Evolutionary conservation across 2,888 invertebrate species (phyloP), one percentile per base, ranked within the genome.

Genomic region (Apocheima hispidaria): DNA sequence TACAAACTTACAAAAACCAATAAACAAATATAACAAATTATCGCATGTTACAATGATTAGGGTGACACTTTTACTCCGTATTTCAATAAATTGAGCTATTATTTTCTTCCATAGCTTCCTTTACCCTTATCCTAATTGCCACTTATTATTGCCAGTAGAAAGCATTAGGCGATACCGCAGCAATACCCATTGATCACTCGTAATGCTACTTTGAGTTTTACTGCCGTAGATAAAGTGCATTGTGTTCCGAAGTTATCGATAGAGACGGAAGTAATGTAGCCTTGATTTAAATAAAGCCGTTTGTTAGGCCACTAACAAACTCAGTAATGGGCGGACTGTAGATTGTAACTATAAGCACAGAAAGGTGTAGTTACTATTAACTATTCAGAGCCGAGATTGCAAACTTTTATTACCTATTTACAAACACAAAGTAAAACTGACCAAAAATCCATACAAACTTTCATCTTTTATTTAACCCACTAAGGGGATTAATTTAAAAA

Each of bases 131-230:
- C 54, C 51, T 51, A 51, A 51, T 51, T 51, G 51, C 40, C 51
- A 20, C 16, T 51, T 51, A 49, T 54, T 60, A 44, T 43, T 20
- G 36, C 36, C 36, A 38, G 30, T 33, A 28, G 50, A 54, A 44
- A 54, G 38, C 56, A 54, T 48, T 57, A 58, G 7, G 35, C 41
- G 53, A 56, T 48, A 64, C 53, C 43, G 56, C 44, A 48, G 64
- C 64, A 63, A 66, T 66, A 49, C 51, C 51, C 63, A 66, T 62
- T 69, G 66, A 69, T 65, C 63, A 53, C 51, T 23, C 26, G 56
- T 61, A 69, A 61, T 62, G 66, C 69, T 57, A 43, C 60, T 63
- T 40, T 61, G 35, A 58, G 60, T 65, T 69, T 66, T 69, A 69
- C 55, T 63, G 56, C 63, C 51, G 26, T 20, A 63, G 59, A 66